Evolutionary conservation across 2,797 vertebrate species (phyloP), one percentile per base, ranked within the genome.

Genomic region (Nasua narica): DNA sequence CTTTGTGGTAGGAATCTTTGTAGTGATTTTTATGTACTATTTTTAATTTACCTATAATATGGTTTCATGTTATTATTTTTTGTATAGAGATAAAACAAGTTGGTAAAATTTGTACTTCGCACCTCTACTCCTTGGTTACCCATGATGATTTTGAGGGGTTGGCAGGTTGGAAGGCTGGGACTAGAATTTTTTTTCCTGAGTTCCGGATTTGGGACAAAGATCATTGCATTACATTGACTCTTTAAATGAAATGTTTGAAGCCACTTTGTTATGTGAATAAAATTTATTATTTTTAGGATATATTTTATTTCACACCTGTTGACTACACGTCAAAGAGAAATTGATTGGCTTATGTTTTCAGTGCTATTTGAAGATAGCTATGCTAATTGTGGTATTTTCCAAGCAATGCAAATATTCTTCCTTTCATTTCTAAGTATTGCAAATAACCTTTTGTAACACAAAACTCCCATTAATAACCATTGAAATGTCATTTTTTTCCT

Each of bases 381-480:
- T 95, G 48, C 58, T 76, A 65, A 92, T 37, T 18, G 21, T 85
- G 35, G 9, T 92, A 72, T 78, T 95, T 95, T 29, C 46, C 29
- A 90, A 94, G 32, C 2, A 43, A 46, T 84, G 14, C 54, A 89
- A 85, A 65, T 85, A 78, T 60, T 12, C 54, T 91, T 79, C 32
- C 27, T 72, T 96, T 96, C 21, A 35, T 84, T 94, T 90, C 82
- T 37, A 94, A 85, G 70, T 56, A 83, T 52, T 91, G 48, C 43
- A 91, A 74, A 88, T 87, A 29, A 15, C 32, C 48, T 86, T 95
- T 93, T 83, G 56, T 91, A 91, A 88, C 3, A 74, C 52, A 96
- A 92, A 91, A 89, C n/a, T 95, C 70, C 91, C 72, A 56, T 79
- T 92, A 97, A 83, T 82, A 94, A 65, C 37, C 16, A 91, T 9